These are phyloP conservation scores for Cyprinus carpio DNA, from an alignment of 2,113 vertebrate species.

Conservation along the genomic window DNA sequence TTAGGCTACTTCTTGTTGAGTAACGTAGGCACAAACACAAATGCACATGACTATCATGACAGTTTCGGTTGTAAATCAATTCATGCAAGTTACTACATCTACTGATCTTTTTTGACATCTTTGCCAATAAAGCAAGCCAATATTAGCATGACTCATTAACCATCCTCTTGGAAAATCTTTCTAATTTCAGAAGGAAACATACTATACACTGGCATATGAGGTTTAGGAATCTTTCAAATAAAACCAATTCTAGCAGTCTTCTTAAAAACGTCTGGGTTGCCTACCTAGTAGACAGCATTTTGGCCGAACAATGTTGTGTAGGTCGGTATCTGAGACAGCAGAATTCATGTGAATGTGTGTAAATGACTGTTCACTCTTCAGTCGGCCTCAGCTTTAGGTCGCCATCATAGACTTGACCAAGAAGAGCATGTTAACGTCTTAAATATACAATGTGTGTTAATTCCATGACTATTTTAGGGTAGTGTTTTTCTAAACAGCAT, in stretches of 20 bases:
- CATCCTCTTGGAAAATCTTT: background rate
- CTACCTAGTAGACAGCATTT: background rate
- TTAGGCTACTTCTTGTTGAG: background rate
- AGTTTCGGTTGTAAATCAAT: background rate
- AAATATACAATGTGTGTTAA: background rate
- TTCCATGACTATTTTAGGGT: background rate
- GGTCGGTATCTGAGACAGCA: slow-evolving; percentile 9
- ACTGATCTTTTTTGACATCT: background rate
- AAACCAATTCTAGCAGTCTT: background rate
- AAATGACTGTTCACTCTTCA: background rate
- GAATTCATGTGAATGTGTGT: background rate
- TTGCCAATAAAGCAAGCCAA: too few species aligned
- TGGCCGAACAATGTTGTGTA: background rate
- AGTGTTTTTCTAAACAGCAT: background rate
- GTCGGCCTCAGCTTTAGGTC: background rate
- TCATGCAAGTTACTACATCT: background rate
- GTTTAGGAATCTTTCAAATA: background rate
- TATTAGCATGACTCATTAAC: background rate
- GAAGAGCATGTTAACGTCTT: background rate
- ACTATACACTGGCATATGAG: background rate
- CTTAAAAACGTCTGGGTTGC: background rate
- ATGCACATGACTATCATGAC: background rate
- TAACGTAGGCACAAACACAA: too few species aligned
- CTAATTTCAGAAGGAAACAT: background rate
- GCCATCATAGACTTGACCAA: background rate